Evolutionary conservation across 2,888 invertebrate species (phyloP).

Genomic region (Heterodera filipjevi): DNA sequence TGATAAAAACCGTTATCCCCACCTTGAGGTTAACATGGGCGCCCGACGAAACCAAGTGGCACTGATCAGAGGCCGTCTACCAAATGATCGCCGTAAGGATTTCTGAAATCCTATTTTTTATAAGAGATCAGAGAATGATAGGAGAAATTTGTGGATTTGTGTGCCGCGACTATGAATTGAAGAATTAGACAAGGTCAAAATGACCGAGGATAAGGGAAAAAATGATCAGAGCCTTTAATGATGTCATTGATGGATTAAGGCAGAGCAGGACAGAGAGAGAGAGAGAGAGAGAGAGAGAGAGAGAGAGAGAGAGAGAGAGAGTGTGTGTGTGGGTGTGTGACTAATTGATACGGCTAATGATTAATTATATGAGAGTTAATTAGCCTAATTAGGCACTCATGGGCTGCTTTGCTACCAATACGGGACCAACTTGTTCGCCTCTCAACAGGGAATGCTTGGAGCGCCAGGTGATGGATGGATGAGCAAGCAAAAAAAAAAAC

Average conservation of each 20-base stretch:
- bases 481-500: neutral
- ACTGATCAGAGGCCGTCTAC: constrained; percentile 63
- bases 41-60: constrained; percentile 64
- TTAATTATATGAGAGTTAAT: neutral
- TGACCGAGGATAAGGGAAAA: neutral
- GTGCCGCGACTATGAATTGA: no score
- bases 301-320: no score
- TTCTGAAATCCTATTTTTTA: neutral
- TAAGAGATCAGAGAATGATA: no score
- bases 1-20: neutral
- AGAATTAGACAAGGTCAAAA: neutral
- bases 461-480: no score
- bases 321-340: no score
- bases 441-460: constrained; percentile 63
- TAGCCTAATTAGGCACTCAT: constrained; percentile 45
- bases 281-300: no score
- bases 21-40: constrained; percentile 56
- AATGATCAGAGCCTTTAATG: no score
- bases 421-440: constrained; percentile 65
- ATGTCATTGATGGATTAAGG: no score
- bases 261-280: no score
- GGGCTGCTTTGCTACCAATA: constrained; percentile 63
- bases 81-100: constrained; percentile 56
- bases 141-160: no score
- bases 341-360: no score